Conservation (phyloP, 2,113 vertebrate species). For the Upupa epops region DNA sequence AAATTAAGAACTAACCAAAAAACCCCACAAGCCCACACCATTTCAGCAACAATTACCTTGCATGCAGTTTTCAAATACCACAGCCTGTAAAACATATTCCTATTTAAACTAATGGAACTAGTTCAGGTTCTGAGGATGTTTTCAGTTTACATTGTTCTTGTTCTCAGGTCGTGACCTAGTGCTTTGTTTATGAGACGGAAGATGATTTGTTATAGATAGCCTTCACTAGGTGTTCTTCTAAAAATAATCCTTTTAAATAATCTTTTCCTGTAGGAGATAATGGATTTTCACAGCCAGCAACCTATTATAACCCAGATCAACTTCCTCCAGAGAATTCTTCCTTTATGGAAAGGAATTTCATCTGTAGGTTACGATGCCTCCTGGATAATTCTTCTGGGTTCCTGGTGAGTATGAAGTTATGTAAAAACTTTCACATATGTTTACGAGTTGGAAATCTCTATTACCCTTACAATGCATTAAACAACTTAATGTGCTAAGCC, state of each 20-base stretch:
- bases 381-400: slow-evolving; percentile 96
- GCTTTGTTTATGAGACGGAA: slow-evolving; percentile 40
- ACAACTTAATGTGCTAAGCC: neutral
- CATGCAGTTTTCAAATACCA: neutral
- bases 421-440: neutral
- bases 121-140: neutral
- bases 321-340: slow-evolving; percentile 90
- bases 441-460: neutral
- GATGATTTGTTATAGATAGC: slow-evolving; percentile 46
- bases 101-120: neutral
- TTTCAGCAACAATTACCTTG: neutral
- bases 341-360: slow-evolving; percentile 89
- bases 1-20: neutral
- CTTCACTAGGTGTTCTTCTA: slow-evolving; percentile 54
- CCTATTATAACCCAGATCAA: slow-evolving; percentile 83
- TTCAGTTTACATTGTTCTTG: slow-evolving; percentile 45
- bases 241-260: slow-evolving; percentile 63
- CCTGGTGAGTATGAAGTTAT: slow-evolving; percentile 76
- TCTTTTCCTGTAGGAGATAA: slow-evolving; percentile 72
- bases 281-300: slow-evolving; percentile 69
- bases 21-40: neutral
- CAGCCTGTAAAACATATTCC: neutral
- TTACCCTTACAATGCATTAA: neutral
- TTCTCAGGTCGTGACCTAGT: neutral
- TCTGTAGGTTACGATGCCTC: slow-evolving; percentile 92